Conservation (phyloP, 2,113 vertebrate genomes). For the Taxidea taxus region DNA sequence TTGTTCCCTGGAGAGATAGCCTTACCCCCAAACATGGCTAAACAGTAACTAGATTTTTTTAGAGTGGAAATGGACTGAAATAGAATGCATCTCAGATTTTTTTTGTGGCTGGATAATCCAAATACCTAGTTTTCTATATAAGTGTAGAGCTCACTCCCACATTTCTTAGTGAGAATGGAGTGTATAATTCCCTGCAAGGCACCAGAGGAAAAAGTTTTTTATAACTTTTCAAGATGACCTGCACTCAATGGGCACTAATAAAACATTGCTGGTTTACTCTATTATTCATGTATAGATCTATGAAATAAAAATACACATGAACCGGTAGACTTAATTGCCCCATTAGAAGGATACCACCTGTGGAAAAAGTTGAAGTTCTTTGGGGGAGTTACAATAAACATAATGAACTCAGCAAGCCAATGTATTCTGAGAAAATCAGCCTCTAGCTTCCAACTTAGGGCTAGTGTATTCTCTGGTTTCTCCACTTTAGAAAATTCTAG, state of each 20-base stretch:
- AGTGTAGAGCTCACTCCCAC: neutral
- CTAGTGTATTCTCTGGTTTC: neutral
- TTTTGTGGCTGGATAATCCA: neutral
- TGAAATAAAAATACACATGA: neutral
- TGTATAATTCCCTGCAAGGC: neutral
- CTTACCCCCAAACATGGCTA: neutral
- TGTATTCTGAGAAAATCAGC: constrained; percentile 1
- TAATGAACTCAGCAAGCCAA: neutral
- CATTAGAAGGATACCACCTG: neutral
- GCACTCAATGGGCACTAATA: neutral
- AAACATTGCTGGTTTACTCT: neutral
- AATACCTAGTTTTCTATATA: neutral
- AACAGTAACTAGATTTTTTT: neutral
- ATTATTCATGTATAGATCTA: neutral
- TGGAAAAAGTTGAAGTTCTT: neutral
- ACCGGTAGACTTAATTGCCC: neutral
- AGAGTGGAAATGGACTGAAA: neutral
- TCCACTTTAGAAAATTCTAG: neutral
- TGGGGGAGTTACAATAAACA: neutral
- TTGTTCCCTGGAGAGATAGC: neutral
- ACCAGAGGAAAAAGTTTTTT: neutral
- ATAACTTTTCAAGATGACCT: constrained; percentile 27
- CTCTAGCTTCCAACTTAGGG: neutral
- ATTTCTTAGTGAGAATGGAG: neutral
- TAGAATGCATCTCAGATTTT: neutral